Conservation (phyloP, 2,797 vertebrate species). For the Acropternis orthonyx region DNA sequence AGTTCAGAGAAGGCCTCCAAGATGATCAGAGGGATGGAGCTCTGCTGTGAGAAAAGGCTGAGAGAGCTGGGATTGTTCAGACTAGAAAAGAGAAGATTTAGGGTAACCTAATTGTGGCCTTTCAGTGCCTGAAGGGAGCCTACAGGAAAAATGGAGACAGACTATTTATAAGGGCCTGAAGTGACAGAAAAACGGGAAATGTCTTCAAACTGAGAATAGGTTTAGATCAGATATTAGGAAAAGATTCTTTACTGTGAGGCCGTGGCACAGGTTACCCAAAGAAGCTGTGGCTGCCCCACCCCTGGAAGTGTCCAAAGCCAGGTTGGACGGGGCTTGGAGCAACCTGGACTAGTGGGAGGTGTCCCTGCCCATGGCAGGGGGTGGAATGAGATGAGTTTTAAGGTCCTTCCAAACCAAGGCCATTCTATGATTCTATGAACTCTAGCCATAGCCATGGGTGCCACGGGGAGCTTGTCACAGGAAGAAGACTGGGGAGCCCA, state of each 20-base stretch:
- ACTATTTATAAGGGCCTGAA: background rate
- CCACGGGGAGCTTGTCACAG: rapidly evolving
- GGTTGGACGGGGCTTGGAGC: rapidly evolving
- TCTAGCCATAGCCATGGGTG: background rate
- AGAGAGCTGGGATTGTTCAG: background rate
- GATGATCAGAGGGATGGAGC: background rate
- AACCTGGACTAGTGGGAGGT: rapidly evolving
- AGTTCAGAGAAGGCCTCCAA: rapidly evolving
- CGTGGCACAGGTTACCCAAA: rapidly evolving
- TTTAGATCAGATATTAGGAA: background rate
- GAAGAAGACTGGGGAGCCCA: rapidly evolving
- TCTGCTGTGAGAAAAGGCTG: background rate
- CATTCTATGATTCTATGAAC: rapidly evolving
- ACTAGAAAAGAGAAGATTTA: background rate
- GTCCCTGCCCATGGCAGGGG: background rate
- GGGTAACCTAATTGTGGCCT: background rate
- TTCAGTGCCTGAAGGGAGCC: rapidly evolving
- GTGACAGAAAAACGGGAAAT: too few species aligned
- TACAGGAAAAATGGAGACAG: background rate
- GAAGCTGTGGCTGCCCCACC: background rate
- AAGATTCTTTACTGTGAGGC: background rate
- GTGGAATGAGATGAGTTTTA: background rate
- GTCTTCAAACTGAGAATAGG: background rate
- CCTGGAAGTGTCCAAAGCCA: background rate
- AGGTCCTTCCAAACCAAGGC: background rate